phyloP scores from a whole-genome alignment of 1,140 invertebrate genomes.

The Metaphire vulgaris region DNA sequence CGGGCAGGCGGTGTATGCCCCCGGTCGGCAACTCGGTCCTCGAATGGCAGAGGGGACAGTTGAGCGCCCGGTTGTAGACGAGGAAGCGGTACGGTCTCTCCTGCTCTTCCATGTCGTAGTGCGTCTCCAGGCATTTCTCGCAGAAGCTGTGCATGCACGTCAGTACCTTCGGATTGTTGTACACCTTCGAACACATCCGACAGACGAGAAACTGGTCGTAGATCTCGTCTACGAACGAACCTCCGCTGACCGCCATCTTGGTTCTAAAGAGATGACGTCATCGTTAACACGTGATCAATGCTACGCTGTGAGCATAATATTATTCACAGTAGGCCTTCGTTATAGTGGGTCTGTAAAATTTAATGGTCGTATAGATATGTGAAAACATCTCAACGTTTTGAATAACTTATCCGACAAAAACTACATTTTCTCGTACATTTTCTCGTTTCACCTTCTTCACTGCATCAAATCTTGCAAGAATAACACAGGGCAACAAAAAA shows the following conservation, averaged over 20 bases:
- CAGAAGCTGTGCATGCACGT: slow-evolving; percentile 89
- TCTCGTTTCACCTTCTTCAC: too few species aligned
- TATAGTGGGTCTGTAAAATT: too few species aligned
- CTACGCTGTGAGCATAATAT: too few species aligned
- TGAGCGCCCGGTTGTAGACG: slow-evolving; percentile 42
- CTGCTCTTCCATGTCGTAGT: slow-evolving; percentile 41
- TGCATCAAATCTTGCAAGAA: too few species aligned
- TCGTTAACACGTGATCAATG: too few species aligned
- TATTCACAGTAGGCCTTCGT: too few species aligned
- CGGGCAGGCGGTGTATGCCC: slow-evolving; percentile 46
- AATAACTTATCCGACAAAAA: too few species aligned
- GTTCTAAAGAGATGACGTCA: too few species aligned
- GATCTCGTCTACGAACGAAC: slow-evolving; percentile 50
- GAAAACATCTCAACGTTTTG: too few species aligned
- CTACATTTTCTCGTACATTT: too few species aligned
- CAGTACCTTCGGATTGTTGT: slow-evolving; percentile 66
- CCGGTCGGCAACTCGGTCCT: slow-evolving; percentile 50
- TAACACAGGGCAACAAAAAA: too few species aligned
- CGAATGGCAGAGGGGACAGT: slow-evolving; percentile 50
- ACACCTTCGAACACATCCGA: slow-evolving; percentile 51
- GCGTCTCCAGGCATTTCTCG: slow-evolving; percentile 62
- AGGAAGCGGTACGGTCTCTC: slow-evolving; percentile 15
- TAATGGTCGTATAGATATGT: too few species aligned
- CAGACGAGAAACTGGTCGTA: slow-evolving; percentile 53
- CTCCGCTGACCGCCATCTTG: slow-evolving; percentile 44